Percentiles rank a stretch among this genome's conserved stretches.
Conservation (phyloP, 1,140 invertebrate genomes). For the Anadara kagoshimensis region DNA sequence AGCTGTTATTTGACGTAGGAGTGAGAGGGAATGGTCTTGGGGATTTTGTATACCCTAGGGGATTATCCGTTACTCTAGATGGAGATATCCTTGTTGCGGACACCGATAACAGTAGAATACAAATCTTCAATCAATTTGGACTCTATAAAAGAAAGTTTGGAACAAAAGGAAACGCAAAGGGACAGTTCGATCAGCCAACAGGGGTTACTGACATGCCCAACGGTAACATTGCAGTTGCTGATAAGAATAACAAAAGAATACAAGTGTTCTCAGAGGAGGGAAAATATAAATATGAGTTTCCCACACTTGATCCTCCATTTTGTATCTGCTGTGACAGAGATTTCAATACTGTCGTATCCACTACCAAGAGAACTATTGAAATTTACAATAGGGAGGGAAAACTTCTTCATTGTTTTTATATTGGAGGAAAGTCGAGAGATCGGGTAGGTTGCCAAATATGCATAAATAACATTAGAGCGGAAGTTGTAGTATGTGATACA, state of each 20-base stretch:
- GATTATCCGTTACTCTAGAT: constrained; percentile 85
- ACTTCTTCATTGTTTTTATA: constrained; percentile 45
- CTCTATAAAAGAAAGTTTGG: constrained; percentile 62
- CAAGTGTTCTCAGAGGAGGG: constrained; percentile 88
- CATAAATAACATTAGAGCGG: constrained; percentile 52
- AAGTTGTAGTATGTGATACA: constrained; percentile 63
- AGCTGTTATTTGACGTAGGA: constrained; percentile 64
- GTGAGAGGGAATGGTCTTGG: constrained; percentile 50
- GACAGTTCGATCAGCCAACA: constrained; percentile 66
- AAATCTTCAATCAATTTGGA: constrained; percentile 64
- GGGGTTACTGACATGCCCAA: constrained; percentile 64
- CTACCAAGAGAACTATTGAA: constrained; percentile 49
- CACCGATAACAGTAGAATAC: constrained; percentile 91
- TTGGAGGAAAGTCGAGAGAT: constrained; percentile 30
- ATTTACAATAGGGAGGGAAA: constrained; percentile 60
- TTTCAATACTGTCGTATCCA: constrained; percentile 57
- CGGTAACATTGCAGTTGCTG: constrained; percentile 85
- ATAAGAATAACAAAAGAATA: constrained; percentile 93
- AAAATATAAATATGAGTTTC: constrained; percentile 65
- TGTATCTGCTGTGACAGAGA: constrained; percentile 48
- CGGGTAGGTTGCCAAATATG: constrained; percentile 52
- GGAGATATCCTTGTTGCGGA: constrained; percentile 93
- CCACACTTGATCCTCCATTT: constrained; percentile 52
- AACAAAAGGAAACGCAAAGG: constrained; percentile 46
- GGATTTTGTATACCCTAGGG: constrained; percentile 66